These are phyloP conservation scores for Felis chaus DNA, from an alignment of 2,113 vertebrate genomes.

Conservation along the genomic window DNA sequence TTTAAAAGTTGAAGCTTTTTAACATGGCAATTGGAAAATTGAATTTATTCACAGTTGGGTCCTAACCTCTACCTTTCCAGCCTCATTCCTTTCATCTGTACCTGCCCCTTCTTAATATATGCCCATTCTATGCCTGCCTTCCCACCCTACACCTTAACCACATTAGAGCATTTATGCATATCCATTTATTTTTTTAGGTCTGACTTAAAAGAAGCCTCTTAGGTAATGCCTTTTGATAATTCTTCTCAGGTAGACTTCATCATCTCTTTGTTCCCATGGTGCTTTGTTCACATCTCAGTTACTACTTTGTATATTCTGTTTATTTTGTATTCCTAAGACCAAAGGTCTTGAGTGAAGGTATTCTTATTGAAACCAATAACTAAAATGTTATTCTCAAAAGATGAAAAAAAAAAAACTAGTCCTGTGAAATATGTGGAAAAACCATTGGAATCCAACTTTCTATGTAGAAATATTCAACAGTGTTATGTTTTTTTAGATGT, in stretches of 20 bases:
- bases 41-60: background rate
- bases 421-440: conserved; percentile 1
- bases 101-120: background rate
- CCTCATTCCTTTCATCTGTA: background rate
- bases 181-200: background rate
- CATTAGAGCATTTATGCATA: background rate
- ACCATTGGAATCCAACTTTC: background rate
- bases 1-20: background rate
- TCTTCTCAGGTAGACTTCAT: background rate
- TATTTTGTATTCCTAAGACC: background rate
- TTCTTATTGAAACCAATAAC: background rate
- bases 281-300: background rate
- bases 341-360: background rate
- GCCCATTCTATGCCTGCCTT: background rate
- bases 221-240: background rate
- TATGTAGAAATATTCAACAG: background rate
- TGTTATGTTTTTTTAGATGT: background rate
- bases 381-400: conserved; percentile 36
- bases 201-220: background rate
- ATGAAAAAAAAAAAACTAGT: background rate
- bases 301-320: background rate
- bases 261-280: background rate
- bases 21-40: background rate
- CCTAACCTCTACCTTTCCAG: background rate
- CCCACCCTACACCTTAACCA: background rate